Conservation (phyloP, 2,797 vertebrate species). For the Artibeus jamaicensis region DNA sequence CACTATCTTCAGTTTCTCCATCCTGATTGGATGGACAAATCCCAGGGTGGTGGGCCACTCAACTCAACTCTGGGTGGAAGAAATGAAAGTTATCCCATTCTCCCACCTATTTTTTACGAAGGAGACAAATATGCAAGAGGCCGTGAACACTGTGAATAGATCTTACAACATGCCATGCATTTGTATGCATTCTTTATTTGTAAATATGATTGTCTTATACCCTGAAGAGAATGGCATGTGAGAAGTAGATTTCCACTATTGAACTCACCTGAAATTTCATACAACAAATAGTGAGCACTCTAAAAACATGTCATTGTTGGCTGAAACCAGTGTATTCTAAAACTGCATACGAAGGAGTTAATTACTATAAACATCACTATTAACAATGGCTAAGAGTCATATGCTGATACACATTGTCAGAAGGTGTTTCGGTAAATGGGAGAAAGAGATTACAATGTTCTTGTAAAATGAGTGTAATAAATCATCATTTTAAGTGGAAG, state of each 20-base stretch:
- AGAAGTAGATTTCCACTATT: not conserved
- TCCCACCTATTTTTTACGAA: not conserved
- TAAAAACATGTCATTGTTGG: not conserved
- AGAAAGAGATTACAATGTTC: not conserved
- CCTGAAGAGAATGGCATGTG: not conserved
- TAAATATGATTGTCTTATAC: not conserved
- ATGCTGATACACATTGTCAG: not conserved
- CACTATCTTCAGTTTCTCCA: not conserved
- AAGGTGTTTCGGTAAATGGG: not conserved
- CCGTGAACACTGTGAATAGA: not conserved
- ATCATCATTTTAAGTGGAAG: not conserved
- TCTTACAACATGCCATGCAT: not conserved
- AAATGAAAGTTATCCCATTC: not conserved
- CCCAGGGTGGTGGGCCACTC: fast-evolving
- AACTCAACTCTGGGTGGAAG: not conserved
- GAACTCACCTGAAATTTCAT: not conserved
- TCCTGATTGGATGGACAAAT: not conserved
- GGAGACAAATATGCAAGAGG: not conserved
- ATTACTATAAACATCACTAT: not conserved
- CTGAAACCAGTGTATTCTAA: not conserved
- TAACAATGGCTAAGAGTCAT: not conserved
- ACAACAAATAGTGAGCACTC: not conserved
- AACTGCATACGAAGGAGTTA: not conserved
- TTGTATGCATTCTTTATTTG: not conserved
- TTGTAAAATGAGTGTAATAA: not conserved